Evolutionary conservation across 92 coral and sea anemone genomes (phyloP), one percentile per base, ranked within the genome.

Genomic region (Porites evermanni): DNA sequence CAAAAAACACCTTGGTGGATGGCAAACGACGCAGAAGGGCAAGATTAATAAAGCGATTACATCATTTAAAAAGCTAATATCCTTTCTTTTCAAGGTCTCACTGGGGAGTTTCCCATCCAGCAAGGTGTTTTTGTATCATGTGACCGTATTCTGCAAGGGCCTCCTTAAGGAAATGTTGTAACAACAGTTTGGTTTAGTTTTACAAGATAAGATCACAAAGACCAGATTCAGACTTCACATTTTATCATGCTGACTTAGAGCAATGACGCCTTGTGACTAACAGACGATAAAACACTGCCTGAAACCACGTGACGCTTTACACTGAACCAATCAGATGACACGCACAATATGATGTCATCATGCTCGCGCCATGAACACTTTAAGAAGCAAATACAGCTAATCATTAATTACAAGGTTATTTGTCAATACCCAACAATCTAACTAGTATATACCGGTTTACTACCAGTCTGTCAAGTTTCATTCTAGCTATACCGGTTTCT

Each of bases 381-480:
- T 19, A 11, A 10, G 20, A 20, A 10, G 7, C 20, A 18, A 63
- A 16, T 7, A 63, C 20, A 17, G 6, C 47, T 0, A 38, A 38
- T 38, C 47, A 38, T 4, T 38, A 38, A 38, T 38, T 38, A 38
- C 6, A 4, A n/a, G n/a, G n/a, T n/a, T n/a, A n/a, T n/a, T n/a
- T n/a, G n/a, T n/a, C n/a, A n/a, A n/a, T n/a, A n/a, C n/a, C n/a
- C n/a, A n/a, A n/a, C n/a, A n/a, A n/a, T n/a, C 4, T 0, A 56
- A 73, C 61, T 23, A 73, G 17, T 51, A 51, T 0, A 29, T 61
- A 21, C 81, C 17, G 12, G 70, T 47, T 47, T 26, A 4, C 19
- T 74, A 91, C 98, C 93, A 82, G 79, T 91, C 86, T 21, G 81
- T 92, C 68, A 95, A 97, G 70, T 92, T 96, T 53, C 92, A 24